Evolutionary conservation across 2,113 vertebrate species (phyloP), one percentile per base, ranked within the genome.

Genomic region (Xiphophorus couchianus): DNA sequence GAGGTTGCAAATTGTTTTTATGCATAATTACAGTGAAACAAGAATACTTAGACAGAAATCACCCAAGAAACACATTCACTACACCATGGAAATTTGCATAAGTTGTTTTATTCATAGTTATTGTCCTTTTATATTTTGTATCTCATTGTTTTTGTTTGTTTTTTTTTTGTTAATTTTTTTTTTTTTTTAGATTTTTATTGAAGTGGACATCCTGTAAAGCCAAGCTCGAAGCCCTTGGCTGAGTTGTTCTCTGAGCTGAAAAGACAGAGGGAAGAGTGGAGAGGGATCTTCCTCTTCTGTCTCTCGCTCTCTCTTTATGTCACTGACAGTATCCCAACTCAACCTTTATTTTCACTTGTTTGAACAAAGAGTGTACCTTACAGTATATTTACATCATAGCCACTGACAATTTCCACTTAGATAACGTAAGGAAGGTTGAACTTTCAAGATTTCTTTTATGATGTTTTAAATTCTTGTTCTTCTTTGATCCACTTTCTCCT

Each of bases 171-270:
- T 65, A 6, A 37, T 10, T 35, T 35, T 12, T 66, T 44, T 66
- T 2, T 84, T 84, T 84, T 86, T 86, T 89, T 81, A 86, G 80
- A 84, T 80, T 91, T 89, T 89, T 90, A 90, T 92, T 88, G 84
- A 90, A 88, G 92, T 95, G 94, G 93, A 94, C 93, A 90, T 95
- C 92, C 87, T 75, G 78, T 94, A 90, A 94, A 93, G 91, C 93
- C 90, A 94, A 93, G 91, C 94, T 86, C 91, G 86, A 92, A 95
- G 94, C 94, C 94, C 94, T 95, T 94, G 90, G 85, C 86, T 88
- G 77, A 92, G 91, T 92, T 93, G 91, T 91, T 91, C 69, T 88
- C 84, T 86, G 64, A 88, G 86, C 67, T 88, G 76, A 85, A 93
- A 89, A 90, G 88, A 87, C 87, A 90, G 86, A 91, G 84, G 51